These are phyloP conservation scores for Bombus soroeensis DNA, from an alignment of 1,140 invertebrate genomes.

Conservation along the genomic window DNA sequence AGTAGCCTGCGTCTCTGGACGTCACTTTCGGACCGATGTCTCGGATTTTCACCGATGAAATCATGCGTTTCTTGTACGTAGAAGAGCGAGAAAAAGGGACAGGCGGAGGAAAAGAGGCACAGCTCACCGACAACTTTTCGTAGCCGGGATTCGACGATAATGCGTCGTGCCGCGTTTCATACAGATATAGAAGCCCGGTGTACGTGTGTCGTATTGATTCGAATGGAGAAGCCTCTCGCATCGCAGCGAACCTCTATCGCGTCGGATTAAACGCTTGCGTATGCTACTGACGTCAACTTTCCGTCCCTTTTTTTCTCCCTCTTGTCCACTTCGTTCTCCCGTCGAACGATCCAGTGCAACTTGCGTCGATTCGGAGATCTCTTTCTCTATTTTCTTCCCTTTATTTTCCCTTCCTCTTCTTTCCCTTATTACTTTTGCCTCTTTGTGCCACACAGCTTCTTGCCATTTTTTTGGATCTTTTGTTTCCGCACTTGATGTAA, in stretches of 20 bases:
- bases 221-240: slow-evolving; percentile 78
- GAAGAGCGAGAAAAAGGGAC: too few species aligned
- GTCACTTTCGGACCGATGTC: background rate
- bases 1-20: background rate
- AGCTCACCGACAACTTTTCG: background rate
- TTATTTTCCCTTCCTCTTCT: background rate
- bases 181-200: slow-evolving; percentile 57
- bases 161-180: slow-evolving; percentile 31
- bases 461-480: background rate
- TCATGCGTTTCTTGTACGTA: too few species aligned
- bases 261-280: slow-evolving; percentile 75
- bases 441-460: background rate
- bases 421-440: background rate
- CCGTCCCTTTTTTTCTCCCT: slow-evolving; percentile 18
- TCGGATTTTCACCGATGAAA: background rate
- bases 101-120: too few species aligned
- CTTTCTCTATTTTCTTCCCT: background rate
- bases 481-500: too few species aligned
- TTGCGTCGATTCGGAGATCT: background rate
- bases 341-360: slow-evolving; percentile 13
- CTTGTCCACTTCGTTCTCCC: slow-evolving; percentile 1
- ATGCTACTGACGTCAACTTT: slow-evolving; percentile 65
- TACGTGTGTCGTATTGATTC: slow-evolving; percentile 78
- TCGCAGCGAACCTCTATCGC: slow-evolving; percentile 69
- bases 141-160: slow-evolving; percentile 20